Evolutionary conservation across 2,113 vertebrate genomes (phyloP).

Genomic region (Notothenia coriiceps): DNA sequence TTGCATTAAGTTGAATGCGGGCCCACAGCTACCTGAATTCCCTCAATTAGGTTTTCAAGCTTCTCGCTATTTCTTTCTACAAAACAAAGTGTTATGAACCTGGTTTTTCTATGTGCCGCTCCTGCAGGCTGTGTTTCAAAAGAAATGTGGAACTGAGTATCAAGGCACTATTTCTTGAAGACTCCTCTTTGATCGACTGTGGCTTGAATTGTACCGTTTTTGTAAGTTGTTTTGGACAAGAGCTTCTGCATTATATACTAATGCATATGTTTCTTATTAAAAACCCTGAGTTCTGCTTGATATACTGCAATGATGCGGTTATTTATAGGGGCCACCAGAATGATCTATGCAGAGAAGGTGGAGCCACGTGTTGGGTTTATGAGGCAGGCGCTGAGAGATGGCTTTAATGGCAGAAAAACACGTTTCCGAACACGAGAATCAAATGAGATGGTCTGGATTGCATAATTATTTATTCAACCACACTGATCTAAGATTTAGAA

Average conservation of each 20-base stretch:
- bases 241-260: not conserved
- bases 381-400: slow-evolving; percentile 14
- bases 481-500: not conserved
- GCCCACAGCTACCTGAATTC: not conserved
- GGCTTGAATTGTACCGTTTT: not conserved
- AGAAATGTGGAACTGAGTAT: not conserved
- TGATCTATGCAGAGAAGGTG: slow-evolving; percentile 31
- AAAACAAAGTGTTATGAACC: no score
- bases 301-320: slow-evolving; percentile 26
- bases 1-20: no score
- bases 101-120: no score
- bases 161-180: not conserved
- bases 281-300: slow-evolving; percentile 15
- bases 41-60: not conserved
- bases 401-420: slow-evolving; percentile 4
- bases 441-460: slow-evolving; percentile 20
- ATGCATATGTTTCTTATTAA: slow-evolving; percentile 14
- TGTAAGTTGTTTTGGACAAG: not conserved
- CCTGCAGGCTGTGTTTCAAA: not conserved
- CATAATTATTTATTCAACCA: not conserved
- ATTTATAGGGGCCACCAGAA: slow-evolving; percentile 46
- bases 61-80: not conserved
- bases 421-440: slow-evolving; percentile 28
- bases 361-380: slow-evolving; percentile 25
- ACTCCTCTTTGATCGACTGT: no score